A percentile compares a stretch with the other conserved stretches of the same genome.
These are phyloP conservation scores for Euspilapteryx auroguttella DNA, from an alignment of 2,888 invertebrate species.

Conservation along the genomic window DNA sequence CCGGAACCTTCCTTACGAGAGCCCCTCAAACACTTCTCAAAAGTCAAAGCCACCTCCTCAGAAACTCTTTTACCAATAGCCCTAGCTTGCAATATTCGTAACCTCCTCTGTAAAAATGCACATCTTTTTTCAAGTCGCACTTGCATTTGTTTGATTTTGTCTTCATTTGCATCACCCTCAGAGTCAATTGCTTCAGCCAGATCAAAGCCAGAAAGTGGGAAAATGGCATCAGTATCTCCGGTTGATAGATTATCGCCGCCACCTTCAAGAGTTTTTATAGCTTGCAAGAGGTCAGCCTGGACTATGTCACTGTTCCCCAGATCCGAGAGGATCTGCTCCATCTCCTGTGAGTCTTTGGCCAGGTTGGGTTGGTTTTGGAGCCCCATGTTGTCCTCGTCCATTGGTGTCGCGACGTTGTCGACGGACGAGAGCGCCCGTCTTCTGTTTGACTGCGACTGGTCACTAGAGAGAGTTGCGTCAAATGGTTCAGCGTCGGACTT, in stretches of 20 bases:
- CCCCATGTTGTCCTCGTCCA: conserved; percentile 64
- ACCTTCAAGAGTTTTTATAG: conserved; percentile 73
- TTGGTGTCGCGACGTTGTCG: conserved; percentile 55
- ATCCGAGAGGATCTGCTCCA: conserved; percentile 69
- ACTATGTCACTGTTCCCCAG: conserved; percentile 60
- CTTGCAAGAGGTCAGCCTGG: conserved; percentile 71
- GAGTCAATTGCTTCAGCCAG: conserved; percentile 53
- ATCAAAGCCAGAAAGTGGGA: conserved; percentile 41
- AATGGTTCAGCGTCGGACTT: conserved; percentile 22
- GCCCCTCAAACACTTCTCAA: conserved; percentile 74
- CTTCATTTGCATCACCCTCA: conserved; percentile 52
- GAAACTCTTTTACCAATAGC: conserved; percentile 76
- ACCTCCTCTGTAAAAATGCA: conserved; percentile 71
- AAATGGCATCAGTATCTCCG: conserved; percentile 50
- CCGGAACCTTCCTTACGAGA: conserved; percentile 62
- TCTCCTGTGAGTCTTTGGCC: conserved; percentile 62
- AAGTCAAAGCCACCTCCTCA: conserved; percentile 68
- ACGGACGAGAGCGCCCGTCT: conserved; percentile 52
- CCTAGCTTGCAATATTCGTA: conserved; percentile 75
- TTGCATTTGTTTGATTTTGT: conserved; percentile 57
- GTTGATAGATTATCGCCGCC: conserved; percentile 38
- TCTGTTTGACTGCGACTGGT: conserved; percentile 19
- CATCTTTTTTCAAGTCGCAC: conserved; percentile 68
- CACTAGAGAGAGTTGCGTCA: conserved; percentile 20
- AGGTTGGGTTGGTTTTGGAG: conserved; percentile 58